phyloP scores from a whole-genome alignment of 2,113 vertebrate genomes.

The Phaetusa simplex region DNA sequence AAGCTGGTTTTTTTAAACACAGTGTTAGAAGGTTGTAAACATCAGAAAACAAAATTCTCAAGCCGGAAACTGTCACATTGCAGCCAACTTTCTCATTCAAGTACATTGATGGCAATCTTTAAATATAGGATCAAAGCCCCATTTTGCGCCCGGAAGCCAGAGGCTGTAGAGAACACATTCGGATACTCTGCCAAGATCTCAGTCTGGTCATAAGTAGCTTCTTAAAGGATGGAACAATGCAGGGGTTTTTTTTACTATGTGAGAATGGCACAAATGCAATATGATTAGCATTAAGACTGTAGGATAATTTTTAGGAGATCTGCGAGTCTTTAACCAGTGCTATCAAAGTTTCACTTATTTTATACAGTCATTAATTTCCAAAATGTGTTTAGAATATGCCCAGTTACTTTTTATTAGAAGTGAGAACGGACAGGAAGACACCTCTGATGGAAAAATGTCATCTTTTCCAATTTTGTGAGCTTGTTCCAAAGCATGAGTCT shows the following conservation, averaged over 20 bases:
- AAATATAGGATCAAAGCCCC: neutral
- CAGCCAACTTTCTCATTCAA: neutral
- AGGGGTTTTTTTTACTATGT: accelerated
- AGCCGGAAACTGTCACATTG: neutral
- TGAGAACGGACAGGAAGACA: neutral
- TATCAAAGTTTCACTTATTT: neutral
- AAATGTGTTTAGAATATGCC: neutral
- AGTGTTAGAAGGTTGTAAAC: neutral
- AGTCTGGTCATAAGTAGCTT: neutral
- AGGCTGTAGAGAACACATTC: neutral
- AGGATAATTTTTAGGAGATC: neutral
- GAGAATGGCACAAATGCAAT: neutral
- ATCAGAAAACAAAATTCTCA: neutral
- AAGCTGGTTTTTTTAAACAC: neutral
- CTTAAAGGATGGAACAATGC: neutral
- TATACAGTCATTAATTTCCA: neutral
- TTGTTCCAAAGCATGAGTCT: neutral
- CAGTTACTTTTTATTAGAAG: neutral
- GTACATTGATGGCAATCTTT: neutral
- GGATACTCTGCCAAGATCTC: neutral
- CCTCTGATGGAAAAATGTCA: neutral
- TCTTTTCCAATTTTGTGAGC: neutral
- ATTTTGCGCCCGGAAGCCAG: neutral
- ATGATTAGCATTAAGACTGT: accelerated
- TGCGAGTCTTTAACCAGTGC: neutral